Evolutionary conservation across 2,888 invertebrate species (phyloP), one percentile per base, ranked within the genome.

Genomic region (Trisateles emortualis): DNA sequence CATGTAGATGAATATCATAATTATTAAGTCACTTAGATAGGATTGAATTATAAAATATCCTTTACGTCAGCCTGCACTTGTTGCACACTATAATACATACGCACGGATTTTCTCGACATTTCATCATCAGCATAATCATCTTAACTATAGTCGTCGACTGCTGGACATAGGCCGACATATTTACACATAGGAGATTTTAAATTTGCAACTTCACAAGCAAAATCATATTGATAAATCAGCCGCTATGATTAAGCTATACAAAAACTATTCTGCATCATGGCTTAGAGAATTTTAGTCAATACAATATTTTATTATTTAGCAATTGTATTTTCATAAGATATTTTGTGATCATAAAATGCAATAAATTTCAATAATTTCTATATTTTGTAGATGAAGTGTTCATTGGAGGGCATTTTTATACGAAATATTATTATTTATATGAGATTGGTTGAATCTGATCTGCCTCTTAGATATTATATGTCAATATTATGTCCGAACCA

Each of bases 321-420:
- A 39, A 46, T 30, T 50, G 30, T 38, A 42, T 38, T 63, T 66
- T 63, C 55, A 59, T 61, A 55, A 35, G 33, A 35, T 57, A 51
- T 64, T 52, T 60, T 61, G 64, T 68, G 55, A 67, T 55, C 42
- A 55, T 52, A 64, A 54, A 52, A 54, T 51, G 49, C 64, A 67
- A 67, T 67, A 60, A 59, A 47, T 33, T 45, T 51, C 26, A 57
- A 54, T 55, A 53, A 64, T 52, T 67, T 64, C 52, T 58, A 53
- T 64, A 64, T 55, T 61, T 60, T 68, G 53, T 68, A 59, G 57
- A 42, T 58, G 64, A 60, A 60, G 24, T 60, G 52, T 64, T 58
- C 55, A 58, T n/a, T n/a, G n/a, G 52, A 13, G 39, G 54, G 52
- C 58, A 52, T 58, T 67, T 52, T 68, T 68, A 57, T 68, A 67